A percentile compares a stretch with the other conserved stretches of the same genome.
Conservation (phyloP, 30 jellyfish, hydroid and myxozoan genomes). For the Nemopilema nomurai region DNA sequence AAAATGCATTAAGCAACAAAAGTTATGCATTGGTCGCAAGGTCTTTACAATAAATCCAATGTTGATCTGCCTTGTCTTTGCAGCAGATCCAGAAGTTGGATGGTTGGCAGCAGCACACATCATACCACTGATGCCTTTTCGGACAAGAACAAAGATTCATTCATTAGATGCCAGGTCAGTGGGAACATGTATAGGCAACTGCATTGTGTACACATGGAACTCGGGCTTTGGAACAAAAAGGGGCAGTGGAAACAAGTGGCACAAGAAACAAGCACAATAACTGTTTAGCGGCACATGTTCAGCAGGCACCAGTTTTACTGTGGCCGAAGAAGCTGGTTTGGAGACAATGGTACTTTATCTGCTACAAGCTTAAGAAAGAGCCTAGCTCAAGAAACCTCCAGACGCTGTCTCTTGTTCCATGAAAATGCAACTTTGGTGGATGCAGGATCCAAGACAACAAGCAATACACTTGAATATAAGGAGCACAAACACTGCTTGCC, state of each 20-base stretch:
- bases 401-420: background rate
- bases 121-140: slow-evolving; percentile 66
- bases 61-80: slow-evolving; percentile 65
- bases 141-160: slow-evolving; percentile 62
- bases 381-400: background rate
- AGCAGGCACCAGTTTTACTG: background rate
- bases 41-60: background rate
- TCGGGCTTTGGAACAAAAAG: background rate
- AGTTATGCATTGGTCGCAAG: background rate
- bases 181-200: slow-evolving; percentile 1
- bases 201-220: background rate
- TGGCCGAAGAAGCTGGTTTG: background rate
- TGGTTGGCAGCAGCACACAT: slow-evolving; percentile 49
- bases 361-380: background rate
- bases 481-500: background rate
- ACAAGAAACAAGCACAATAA: background rate
- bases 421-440: background rate
- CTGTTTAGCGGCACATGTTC: background rate
- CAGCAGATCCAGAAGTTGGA: slow-evolving; percentile 58
- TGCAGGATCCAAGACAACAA: background rate
- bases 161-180: slow-evolving; percentile 31
- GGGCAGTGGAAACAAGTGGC: slow-evolving; percentile 12
- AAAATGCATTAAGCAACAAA: background rate
- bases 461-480: background rate
- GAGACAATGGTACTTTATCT: background rate